These are phyloP conservation scores for Charadrius vociferus DNA, from an alignment of 2,113 vertebrate species.

Conservation along the genomic window DNA sequence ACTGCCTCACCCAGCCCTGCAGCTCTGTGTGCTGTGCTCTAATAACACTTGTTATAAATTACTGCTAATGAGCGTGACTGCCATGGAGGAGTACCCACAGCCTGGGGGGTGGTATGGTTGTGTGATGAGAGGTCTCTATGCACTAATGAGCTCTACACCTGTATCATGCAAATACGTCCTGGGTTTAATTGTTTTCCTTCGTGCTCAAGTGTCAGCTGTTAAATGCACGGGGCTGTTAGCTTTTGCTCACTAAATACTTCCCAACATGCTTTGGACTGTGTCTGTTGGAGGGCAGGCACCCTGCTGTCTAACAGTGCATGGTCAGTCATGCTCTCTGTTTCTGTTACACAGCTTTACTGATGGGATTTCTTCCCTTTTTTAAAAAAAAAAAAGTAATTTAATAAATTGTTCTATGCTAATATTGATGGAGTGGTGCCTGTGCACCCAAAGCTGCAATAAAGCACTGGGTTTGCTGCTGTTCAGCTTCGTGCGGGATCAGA, in stretches of 20 bases:
- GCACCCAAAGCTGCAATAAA: fast-evolving
- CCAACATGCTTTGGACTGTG: too few relatives aligned
- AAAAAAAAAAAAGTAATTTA: not conserved
- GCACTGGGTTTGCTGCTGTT: not conserved
- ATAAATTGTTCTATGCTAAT: not conserved
- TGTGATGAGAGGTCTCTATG: too few relatives aligned
- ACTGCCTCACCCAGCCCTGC: not conserved
- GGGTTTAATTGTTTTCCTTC: not conserved
- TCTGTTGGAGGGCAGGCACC: fast-evolving
- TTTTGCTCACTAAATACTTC: not conserved
- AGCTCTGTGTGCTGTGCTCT: fast-evolving
- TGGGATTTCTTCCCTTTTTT: fast-evolving
- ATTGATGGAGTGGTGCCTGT: fast-evolving
- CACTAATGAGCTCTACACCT: fast-evolving
- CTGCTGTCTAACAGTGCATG: not conserved
- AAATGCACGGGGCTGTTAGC: too few relatives aligned
- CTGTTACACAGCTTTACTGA: not conserved
- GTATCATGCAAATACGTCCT: too few relatives aligned
- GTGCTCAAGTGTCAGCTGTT: not conserved
- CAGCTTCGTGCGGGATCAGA: fast-evolving
- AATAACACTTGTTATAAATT: too few relatives aligned
- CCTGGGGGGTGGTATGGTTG: fast-evolving
- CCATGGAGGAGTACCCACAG: not conserved
- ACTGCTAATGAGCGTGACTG: fast-evolving
- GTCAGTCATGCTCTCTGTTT: not conserved